These are phyloP conservation scores for Dromius quadrimaculatus DNA, from an alignment of 2,888 invertebrate genomes.

Conservation along the genomic window DNA sequence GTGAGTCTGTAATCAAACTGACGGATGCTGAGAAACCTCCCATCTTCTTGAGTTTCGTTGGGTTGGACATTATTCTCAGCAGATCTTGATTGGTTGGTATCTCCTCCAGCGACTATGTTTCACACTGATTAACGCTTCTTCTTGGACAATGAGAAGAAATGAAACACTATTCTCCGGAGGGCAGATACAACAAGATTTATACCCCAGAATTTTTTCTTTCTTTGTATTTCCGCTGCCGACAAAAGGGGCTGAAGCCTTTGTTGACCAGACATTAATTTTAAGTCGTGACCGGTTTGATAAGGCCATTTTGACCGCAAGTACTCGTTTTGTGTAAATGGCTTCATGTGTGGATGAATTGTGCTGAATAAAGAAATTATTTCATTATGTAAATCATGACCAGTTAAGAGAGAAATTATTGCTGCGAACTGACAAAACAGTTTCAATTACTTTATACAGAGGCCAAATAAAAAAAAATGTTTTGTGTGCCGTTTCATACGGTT, in stretches of 20 bases:
- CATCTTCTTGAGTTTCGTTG: conserved; percentile 60
- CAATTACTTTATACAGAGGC: no score
- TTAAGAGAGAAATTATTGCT: neutral
- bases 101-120: conserved; percentile 36
- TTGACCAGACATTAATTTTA: conserved; percentile 15
- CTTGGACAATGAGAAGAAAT: conserved; percentile 45
- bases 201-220: conserved; percentile 29
- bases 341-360: conserved; percentile 28
- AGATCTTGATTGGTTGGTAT: conserved; percentile 50
- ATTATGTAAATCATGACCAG: conserved; percentile 17
- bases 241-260: conserved; percentile 21
- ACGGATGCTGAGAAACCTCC: no score
- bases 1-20: no score
- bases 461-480: no score
- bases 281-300: conserved; percentile 40
- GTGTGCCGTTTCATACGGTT: no score
- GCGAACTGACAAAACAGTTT: no score
- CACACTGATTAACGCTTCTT: conserved; percentile 46
- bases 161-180: conserved; percentile 34
- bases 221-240: conserved; percentile 4
- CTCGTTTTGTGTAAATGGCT: conserved; percentile 1
- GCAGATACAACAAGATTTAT: conserved; percentile 45
- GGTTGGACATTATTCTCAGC: conserved; percentile 61
- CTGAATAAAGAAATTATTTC: conserved; percentile 4
- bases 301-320: conserved; percentile 24